These are phyloP conservation scores for Picus viridis DNA, from an alignment of 2,797 vertebrate species.

Conservation along the genomic window DNA sequence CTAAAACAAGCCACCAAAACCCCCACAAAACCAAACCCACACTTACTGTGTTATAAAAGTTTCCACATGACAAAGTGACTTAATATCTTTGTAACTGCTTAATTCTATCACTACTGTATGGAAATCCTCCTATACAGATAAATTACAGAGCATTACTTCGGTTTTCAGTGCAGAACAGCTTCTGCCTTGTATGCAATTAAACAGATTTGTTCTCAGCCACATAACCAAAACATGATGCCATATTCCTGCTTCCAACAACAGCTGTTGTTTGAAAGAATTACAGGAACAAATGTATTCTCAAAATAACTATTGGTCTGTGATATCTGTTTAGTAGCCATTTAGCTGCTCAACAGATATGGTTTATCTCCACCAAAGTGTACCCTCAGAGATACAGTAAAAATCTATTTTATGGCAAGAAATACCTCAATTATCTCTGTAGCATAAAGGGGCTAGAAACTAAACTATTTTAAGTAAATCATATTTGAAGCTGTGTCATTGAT, in stretches of 20 bases:
- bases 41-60: neutral
- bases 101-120: neutral
- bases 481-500: neutral
- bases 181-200: slow-evolving; percentile 15
- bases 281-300: neutral
- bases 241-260: slow-evolving; percentile 28
- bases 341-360: neutral
- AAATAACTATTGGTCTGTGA: neutral
- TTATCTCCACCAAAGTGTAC: neutral
- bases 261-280: slow-evolving; percentile 32
- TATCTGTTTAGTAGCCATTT: neutral
- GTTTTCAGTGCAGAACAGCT: slow-evolving; percentile 3
- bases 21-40: neutral
- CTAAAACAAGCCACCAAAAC: neutral
- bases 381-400: neutral
- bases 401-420: neutral
- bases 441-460: neutral
- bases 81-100: slow-evolving; percentile 11
- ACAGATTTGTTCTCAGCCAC: slow-evolving; percentile 41
- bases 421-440: neutral
- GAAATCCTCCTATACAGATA: neutral
- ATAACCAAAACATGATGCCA: slow-evolving; percentile 32
- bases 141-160: neutral
- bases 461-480: neutral
- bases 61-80: slow-evolving; percentile 10